phyloP scores from a whole-genome alignment of 2,113 vertebrate genomes.

The Rhinolophus sinicus region DNA sequence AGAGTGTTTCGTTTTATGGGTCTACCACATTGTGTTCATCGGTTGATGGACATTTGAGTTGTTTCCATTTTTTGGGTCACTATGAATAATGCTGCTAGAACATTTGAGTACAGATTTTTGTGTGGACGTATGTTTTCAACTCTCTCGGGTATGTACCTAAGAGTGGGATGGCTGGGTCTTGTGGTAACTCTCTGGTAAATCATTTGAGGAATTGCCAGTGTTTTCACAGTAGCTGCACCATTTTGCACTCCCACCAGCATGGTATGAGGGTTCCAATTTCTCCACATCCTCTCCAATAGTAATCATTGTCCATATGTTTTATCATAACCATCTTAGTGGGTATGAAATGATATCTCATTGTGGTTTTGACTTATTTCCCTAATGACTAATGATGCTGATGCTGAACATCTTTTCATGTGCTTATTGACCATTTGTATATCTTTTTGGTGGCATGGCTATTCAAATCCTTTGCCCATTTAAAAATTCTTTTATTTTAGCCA shows the following conservation, averaged over 20 bases:
- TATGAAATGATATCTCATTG: not conserved
- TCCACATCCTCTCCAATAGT: not conserved
- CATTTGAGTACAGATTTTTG: not conserved
- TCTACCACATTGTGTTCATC: not conserved
- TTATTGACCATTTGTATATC: not conserved
- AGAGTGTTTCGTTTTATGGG: not conserved
- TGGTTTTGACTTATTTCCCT: conserved; percentile 54
- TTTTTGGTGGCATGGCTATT: conserved; percentile 21
- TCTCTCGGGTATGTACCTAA: not conserved
- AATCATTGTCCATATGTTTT: not conserved
- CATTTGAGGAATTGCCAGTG: not conserved
- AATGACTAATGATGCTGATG: not conserved
- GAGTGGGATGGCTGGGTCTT: not conserved
- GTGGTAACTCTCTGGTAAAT: not conserved
- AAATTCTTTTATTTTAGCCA: conserved; percentile 27
- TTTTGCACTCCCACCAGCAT: not conserved
- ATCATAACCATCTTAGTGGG: not conserved
- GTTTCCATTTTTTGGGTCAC: not conserved
- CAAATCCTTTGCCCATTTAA: conserved; percentile 16
- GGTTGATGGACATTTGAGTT: not conserved
- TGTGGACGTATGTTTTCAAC: not conserved
- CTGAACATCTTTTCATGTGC: not conserved
- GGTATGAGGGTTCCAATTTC: not conserved
- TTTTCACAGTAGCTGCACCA: not conserved
- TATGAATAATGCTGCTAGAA: not conserved